Base-by-base conservation (phyloP, 2,797 vertebrate species). In the Chanos chanos region DNA sequence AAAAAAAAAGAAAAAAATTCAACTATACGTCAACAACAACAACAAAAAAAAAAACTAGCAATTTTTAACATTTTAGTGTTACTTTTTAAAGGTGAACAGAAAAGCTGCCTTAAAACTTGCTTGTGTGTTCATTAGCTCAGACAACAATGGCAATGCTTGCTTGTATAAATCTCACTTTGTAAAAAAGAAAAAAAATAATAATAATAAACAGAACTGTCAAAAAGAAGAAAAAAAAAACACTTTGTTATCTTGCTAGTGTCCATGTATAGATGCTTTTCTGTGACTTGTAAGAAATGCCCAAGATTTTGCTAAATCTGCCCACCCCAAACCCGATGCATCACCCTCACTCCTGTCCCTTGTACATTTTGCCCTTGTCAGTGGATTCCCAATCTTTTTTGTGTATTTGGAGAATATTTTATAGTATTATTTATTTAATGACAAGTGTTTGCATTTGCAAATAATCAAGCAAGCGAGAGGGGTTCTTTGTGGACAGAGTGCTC, bases 351-450 rank as follows among this genome's bases (percentile, higher is more conserved):
- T 43, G 13, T 74, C 76, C 81, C 83, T 83, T 88, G 81, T 84
- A 85, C 78, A 84, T 90, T n/a, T 81, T 89, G 76, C 81, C 83
- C 84, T 88, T 48, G 86, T 89, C 85, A n/a, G 84, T 89, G 85
- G 83, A 86, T 85, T 85, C 79, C 89, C 83, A 76, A 86, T 77
- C 73, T 52, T 84, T 84, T 89, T 88, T 87, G 85, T 89, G 86
- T 87, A 71, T 65, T 72, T 71, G 62, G 74, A 71, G 55, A 78
- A 90, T 85, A 89, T 90, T 92, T 91, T 90, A 89, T 87, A 87
- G 83, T 89, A 89, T 90, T 91, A 92, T 91, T 91, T 92, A 92
- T 90, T n/a, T 92, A 87, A 88, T 83, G 85, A 86, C 79, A 84
- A 83, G 82, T 87, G 58, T 81, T 90, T 88, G 83, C 85, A 83